These are phyloP conservation scores for Chesias legatella DNA, from an alignment of 2,888 invertebrate genomes.

Conservation along the genomic window DNA sequence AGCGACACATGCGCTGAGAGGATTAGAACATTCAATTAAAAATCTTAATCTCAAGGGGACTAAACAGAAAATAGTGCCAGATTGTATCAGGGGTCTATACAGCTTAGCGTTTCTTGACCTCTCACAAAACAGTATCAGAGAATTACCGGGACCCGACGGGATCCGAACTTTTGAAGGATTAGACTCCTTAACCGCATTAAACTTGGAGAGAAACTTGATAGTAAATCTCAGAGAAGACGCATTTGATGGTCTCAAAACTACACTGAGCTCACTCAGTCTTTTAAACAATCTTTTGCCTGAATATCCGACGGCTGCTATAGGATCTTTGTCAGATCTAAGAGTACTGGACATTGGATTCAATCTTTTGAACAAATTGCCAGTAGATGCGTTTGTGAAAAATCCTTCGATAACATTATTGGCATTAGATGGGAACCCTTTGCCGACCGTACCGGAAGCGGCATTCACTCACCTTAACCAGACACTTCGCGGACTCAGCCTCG, in stretches of 20 bases:
- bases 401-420: constrained; percentile 92
- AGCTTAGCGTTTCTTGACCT: constrained; percentile 93
- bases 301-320: constrained; percentile 91
- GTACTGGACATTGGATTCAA: constrained; percentile 96
- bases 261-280: constrained; percentile 92
- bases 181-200: constrained; percentile 90
- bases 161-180: constrained; percentile 87
- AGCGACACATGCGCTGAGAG: constrained; percentile 85
- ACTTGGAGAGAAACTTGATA: constrained; percentile 93
- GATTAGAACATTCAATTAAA: constrained; percentile 89
- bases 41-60: constrained; percentile 95
- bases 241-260: constrained; percentile 89
- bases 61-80: constrained; percentile 88
- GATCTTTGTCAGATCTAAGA: constrained; percentile 87
- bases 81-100: constrained; percentile 87
- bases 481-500: constrained; percentile 91
- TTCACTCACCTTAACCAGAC: constrained; percentile 90
- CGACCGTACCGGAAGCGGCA: constrained; percentile 90
- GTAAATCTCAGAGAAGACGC: constrained; percentile 88
- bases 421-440: constrained; percentile 93
- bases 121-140: constrained; percentile 92
- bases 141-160: constrained; percentile 86
- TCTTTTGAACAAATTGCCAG: constrained; percentile 89
- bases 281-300: constrained; percentile 93
- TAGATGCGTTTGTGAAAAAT: constrained; percentile 89